These are phyloP conservation scores for Ridgeia piscesae DNA, from an alignment of 1,140 invertebrate species.

Conservation along the genomic window DNA sequence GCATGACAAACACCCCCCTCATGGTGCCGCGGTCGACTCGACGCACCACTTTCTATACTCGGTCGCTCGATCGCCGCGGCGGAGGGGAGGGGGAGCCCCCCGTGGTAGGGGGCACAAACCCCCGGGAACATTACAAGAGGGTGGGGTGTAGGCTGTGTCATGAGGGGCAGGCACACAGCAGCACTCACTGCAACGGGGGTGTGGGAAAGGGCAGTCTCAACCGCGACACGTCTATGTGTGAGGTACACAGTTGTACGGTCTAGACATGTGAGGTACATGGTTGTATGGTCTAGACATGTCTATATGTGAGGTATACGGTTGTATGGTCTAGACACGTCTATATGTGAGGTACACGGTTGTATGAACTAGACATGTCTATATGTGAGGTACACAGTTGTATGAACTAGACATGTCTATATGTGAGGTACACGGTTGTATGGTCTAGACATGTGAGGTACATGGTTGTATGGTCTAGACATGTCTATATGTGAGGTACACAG, in stretches of 20 bases:
- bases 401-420: too few species aligned
- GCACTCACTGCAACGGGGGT: constrained; percentile 29
- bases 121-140: constrained; percentile 21
- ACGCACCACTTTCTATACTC: neutral
- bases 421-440: too few species aligned
- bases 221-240: constrained; percentile 28
- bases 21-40: neutral
- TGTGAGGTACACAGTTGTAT: neutral
- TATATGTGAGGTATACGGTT: neutral
- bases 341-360: too few species aligned
- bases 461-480: too few species aligned
- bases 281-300: neutral
- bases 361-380: too few species aligned
- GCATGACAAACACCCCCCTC: neutral
- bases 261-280: neutral
- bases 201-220: constrained; percentile 18
- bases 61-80: neutral
- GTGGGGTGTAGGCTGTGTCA: constrained; percentile 32
- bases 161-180: constrained; percentile 27
- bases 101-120: neutral
- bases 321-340: too few species aligned
- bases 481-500: too few species aligned
- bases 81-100: neutral
- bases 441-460: too few species aligned
- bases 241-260: constrained; percentile 23